Evolutionary conservation across 2,113 vertebrate species (phyloP).

Genomic region (Athene cunicularia): DNA sequence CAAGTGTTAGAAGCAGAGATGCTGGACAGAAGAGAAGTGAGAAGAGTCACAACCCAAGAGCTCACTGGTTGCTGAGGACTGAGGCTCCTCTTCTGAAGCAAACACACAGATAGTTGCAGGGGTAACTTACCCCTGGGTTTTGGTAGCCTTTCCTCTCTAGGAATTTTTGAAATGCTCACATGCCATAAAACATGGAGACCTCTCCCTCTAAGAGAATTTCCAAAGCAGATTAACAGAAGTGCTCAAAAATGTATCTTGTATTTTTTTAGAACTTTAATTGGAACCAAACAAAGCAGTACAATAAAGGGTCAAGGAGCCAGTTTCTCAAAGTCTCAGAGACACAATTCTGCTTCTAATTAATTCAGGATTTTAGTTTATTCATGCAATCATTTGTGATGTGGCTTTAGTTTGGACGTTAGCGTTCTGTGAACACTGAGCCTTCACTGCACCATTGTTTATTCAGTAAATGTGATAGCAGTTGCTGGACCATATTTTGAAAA

Average conservation of each 20-base stretch:
- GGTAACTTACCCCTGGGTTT: conserved; percentile 37
- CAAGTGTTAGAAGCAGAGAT: neutral
- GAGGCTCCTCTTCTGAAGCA: neutral
- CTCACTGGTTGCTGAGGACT: neutral
- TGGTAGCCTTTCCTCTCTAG: conserved; percentile 57
- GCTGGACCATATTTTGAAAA: neutral
- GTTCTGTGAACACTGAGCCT: neutral
- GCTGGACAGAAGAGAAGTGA: neutral
- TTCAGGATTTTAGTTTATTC: neutral
- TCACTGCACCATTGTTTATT: neutral
- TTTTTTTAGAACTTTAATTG: neutral
- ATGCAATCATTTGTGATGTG: neutral
- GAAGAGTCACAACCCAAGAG: neutral
- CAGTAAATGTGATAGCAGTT: neutral
- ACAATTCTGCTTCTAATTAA: neutral
- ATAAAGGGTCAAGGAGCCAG: neutral
- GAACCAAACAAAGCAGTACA: neutral
- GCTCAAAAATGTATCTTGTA: neutral
- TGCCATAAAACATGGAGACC: conserved; percentile 48
- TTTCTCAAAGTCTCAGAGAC: neutral
- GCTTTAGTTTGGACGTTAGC: neutral
- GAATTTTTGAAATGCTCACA: conserved; percentile 68
- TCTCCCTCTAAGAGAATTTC: conserved; percentile 49
- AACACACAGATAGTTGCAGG: rapidly evolving
- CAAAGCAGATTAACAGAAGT: neutral